These are phyloP conservation scores for Sinohyriopsis cumingii DNA, from an alignment of 2,888 invertebrate species.

Conservation along the genomic window DNA sequence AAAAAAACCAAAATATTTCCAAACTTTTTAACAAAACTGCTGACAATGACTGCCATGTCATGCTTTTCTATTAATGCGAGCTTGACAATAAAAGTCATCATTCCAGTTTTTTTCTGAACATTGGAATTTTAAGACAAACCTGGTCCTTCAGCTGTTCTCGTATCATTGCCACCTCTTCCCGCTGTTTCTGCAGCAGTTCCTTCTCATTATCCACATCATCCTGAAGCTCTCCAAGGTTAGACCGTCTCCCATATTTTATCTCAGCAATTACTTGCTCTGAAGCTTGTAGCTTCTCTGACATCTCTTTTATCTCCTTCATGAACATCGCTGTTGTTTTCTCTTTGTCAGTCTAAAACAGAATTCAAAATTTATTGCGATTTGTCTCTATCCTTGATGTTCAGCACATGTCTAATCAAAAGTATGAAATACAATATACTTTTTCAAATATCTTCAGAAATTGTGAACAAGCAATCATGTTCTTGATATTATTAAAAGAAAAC, in stretches of 20 bases:
- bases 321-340: conserved; percentile 57
- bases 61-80: background rate
- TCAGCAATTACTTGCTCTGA: conserved; percentile 50
- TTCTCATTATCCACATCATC: conserved; percentile 61
- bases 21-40: no score
- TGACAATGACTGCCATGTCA: no score
- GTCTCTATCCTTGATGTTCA: conserved; percentile 5
- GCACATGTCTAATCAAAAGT: background rate
- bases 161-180: conserved; percentile 57
- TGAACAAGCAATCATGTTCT: no score
- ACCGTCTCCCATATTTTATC: conserved; percentile 42
- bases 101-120: background rate
- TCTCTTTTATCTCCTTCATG: conserved; percentile 59
- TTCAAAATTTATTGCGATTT: conserved; percentile 1
- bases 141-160: conserved; percentile 59
- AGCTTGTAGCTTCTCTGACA: conserved; percentile 57
- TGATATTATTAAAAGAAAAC: no score
- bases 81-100: background rate
- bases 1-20: no score
- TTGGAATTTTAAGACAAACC: conserved; percentile 25
- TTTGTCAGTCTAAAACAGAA: conserved; percentile 48
- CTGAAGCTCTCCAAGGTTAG: conserved; percentile 57
- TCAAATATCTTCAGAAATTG: no score
- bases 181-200: conserved; percentile 51
- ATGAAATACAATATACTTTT: no score